Conservation (phyloP, 2,113 vertebrate genomes). For the Paraplagusia blochii region DNA sequence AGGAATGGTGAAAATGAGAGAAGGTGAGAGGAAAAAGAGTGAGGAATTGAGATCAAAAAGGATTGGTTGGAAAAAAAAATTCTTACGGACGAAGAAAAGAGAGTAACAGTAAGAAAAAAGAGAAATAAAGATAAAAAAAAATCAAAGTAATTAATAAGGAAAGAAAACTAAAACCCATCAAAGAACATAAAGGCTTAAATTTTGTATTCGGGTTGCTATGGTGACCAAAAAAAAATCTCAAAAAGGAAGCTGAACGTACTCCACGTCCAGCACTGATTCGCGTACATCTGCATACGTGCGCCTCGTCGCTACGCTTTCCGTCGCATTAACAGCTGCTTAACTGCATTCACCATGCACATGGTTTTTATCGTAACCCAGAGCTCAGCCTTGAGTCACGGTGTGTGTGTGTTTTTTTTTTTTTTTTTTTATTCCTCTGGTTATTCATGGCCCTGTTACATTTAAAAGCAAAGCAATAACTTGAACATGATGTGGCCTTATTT, state of each 20-base stretch:
- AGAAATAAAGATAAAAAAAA: conserved; percentile 1
- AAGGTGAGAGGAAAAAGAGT: conserved; percentile 39
- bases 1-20: conserved; percentile 62
- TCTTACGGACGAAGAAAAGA: neutral
- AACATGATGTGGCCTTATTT: conserved; percentile 56
- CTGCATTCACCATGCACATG: conserved; percentile 46
- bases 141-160: neutral
- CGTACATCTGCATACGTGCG: conserved; percentile 60
- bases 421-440: conserved; percentile 41
- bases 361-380: conserved; percentile 27
- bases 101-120: neutral
- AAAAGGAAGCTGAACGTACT: conserved; percentile 65
- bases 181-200: conserved; percentile 34
- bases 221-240: conserved; percentile 69
- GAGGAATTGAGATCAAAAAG: conserved; percentile 18
- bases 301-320: conserved; percentile 32
- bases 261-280: conserved; percentile 60
- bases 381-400: conserved; percentile 29
- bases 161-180: conserved; percentile 1
- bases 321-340: conserved; percentile 55
- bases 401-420: conserved; percentile 2
- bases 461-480: conserved; percentile 60
- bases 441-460: conserved; percentile 60
- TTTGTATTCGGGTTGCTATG: conserved; percentile 76
- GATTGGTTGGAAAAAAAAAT: neutral